Conservation (phyloP, 1,140 invertebrate species). For the Armadillidium nasatum region DNA sequence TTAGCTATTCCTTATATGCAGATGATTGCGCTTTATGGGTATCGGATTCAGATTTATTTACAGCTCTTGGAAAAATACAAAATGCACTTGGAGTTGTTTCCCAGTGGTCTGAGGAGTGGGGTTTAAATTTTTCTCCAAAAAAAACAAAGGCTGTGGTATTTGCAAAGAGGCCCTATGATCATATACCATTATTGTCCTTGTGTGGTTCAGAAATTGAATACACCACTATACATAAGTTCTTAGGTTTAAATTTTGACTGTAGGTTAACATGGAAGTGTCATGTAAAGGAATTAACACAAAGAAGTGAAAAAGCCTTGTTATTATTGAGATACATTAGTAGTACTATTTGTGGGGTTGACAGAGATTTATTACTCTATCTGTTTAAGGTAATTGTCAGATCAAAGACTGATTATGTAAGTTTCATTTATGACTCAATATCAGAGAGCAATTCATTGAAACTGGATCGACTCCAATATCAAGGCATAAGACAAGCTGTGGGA, state of each 20-base stretch:
- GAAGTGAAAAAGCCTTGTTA: neutral
- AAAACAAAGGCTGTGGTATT: neutral
- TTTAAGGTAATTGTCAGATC: neutral
- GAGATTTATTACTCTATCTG: neutral
- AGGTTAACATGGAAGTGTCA: neutral
- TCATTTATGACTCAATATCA: neutral
- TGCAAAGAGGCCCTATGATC: neutral
- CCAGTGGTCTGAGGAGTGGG: neutral
- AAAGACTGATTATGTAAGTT: neutral
- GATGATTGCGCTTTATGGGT: conserved; percentile 11
- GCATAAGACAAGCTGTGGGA: neutral
- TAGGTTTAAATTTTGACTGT: neutral
- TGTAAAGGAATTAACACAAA: neutral
- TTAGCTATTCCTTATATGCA: neutral
- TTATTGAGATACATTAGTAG: neutral
- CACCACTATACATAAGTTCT: neutral
- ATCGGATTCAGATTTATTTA: too few relatives aligned
- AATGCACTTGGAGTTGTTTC: neutral
- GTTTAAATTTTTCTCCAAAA: neutral
- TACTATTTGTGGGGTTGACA: neutral
- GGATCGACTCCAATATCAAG: neutral
- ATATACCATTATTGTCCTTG: neutral
- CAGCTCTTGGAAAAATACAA: neutral
- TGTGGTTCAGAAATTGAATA: neutral
- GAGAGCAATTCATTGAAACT: neutral